phyloP scores from a whole-genome alignment of 2,797 vertebrate genomes.

The Cichlasoma orientale region DNA sequence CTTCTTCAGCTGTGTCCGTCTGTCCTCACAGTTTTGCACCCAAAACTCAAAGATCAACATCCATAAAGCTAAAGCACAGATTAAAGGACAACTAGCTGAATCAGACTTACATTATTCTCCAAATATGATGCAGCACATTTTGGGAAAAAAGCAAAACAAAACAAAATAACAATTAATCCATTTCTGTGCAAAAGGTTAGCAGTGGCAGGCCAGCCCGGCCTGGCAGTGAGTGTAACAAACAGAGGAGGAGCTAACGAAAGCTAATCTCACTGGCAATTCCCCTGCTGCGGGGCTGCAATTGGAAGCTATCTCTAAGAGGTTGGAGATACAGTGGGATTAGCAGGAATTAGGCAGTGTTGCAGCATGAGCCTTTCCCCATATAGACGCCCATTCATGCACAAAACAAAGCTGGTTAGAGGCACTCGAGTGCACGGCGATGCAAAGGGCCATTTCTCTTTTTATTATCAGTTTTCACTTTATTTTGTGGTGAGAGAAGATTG shows the following conservation, averaged over 20 bases:
- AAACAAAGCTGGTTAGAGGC: constrained; percentile 72
- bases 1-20: neutral
- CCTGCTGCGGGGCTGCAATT: constrained; percentile 53
- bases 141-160: neutral
- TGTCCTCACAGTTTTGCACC: neutral
- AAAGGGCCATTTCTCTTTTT: constrained; percentile 5
- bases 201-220: constrained; percentile 21
- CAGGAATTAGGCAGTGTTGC: constrained; percentile 77
- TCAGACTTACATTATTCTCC: constrained; percentile 74
- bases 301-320: constrained; percentile 70
- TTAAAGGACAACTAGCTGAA: constrained; percentile 3
- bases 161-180: constrained; percentile 60
- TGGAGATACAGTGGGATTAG: constrained; percentile 76
- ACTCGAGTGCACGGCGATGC: constrained; percentile 7
- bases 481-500: neutral
- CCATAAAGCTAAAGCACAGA: neutral
- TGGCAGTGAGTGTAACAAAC: constrained; percentile 45
- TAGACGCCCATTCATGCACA: constrained; percentile 78
- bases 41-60: neutral
- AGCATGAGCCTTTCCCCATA: constrained; percentile 80
- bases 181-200: constrained; percentile 58
- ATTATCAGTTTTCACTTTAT: constrained; percentile 9
- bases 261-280: constrained; percentile 79
- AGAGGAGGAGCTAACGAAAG: constrained; percentile 71
- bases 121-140: constrained; percentile 49